Evolutionary conservation across 1,140 invertebrate genomes (phyloP).

Genomic region (Tetramorium alpestre): DNA sequence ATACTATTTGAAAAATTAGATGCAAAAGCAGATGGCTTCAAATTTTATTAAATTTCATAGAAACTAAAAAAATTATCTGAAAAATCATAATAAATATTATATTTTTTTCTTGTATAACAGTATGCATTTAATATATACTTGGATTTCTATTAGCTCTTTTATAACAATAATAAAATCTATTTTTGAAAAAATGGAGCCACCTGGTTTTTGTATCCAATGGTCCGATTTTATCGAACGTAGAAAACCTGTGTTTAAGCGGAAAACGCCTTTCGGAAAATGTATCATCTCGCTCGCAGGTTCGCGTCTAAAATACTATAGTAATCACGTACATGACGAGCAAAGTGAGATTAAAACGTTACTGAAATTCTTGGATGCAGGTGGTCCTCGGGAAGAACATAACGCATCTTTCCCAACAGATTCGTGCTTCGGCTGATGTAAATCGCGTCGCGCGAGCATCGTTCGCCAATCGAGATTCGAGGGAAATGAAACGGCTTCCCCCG

Average conservation of each 20-base stretch:
- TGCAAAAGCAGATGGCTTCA: too few species aligned
- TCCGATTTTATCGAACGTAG: neutral
- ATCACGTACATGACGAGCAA: neutral
- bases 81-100: too few species aligned
- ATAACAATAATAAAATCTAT: too few species aligned
- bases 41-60: too few species aligned
- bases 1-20: too few species aligned
- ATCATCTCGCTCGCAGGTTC: neutral
- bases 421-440: neutral
- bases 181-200: too few species aligned
- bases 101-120: too few species aligned
- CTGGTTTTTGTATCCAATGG: too few species aligned
- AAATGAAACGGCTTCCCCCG: neutral
- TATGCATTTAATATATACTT: too few species aligned
- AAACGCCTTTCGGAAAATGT: neutral
- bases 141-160: too few species aligned
- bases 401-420: neutral
- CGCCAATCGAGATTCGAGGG: neutral
- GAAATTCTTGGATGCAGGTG: neutral
- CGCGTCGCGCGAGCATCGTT: neutral
- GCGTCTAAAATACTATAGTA: neutral
- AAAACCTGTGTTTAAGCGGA: neutral
- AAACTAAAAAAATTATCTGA: too few species aligned
- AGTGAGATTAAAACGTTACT: neutral
- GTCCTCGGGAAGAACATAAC: neutral